Evolutionary conservation across 2,113 vertebrate genomes (phyloP).

Genomic region (Ceuthmochares aereus): DNA sequence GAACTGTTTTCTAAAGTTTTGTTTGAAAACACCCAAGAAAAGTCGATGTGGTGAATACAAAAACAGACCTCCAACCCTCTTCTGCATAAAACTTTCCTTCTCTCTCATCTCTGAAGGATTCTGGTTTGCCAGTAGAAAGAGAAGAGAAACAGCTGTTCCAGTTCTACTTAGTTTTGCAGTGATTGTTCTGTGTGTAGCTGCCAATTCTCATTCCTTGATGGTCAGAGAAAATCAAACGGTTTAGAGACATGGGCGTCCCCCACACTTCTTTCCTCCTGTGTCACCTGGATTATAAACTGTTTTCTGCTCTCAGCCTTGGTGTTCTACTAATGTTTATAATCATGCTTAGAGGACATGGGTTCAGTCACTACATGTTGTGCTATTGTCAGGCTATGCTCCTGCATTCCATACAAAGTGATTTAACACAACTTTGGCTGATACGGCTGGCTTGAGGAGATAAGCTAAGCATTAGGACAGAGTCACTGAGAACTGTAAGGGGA

Average conservation of each 20-base stretch:
- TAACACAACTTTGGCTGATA: constrained; percentile 52
- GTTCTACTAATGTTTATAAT: not conserved
- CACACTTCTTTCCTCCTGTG: not conserved
- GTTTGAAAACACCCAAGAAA: not conserved
- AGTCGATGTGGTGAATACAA: not conserved
- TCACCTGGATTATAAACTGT: not conserved
- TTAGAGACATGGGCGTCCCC: not conserved
- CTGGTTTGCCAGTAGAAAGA: constrained; percentile 38
- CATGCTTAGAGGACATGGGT: not conserved
- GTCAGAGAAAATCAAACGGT: accelerated
- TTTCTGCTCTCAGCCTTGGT: not conserved
- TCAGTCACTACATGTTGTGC: not conserved
- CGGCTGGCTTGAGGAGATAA: constrained; percentile 24
- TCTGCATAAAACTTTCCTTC: constrained; percentile 47
- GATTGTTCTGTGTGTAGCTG: not conserved
- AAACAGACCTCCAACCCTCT: constrained; percentile 2
- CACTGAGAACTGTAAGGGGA: not conserved
- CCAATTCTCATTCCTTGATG: not conserved
- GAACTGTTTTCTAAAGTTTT: not conserved
- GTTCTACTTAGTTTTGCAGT: constrained; percentile 23
- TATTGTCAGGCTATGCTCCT: not conserved
- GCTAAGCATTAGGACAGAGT: constrained; percentile 22
- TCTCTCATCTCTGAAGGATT: constrained; percentile 39
- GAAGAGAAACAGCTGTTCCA: constrained; percentile 53
- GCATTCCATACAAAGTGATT: constrained; percentile 54